Evolutionary conservation across 2,113 vertebrate species (phyloP).

Genomic region (Mormyrus iriodes): DNA sequence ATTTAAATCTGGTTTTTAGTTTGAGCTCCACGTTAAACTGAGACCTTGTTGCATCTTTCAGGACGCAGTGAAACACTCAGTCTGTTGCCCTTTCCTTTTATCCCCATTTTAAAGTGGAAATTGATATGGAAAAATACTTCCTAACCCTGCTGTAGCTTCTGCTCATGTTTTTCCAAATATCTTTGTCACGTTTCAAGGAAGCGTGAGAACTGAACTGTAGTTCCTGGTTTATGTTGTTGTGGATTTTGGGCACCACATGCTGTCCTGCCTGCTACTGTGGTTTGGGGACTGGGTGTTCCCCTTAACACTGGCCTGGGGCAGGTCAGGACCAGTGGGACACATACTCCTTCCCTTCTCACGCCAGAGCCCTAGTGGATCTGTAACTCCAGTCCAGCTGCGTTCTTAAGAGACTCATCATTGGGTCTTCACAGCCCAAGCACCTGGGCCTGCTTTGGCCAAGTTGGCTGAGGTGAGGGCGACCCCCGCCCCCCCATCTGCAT

Average conservation of each 20-base stretch:
- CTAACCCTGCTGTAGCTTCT: neutral
- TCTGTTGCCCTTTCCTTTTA: neutral
- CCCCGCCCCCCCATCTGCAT: neutral
- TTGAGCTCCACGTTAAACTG: neutral
- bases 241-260: neutral
- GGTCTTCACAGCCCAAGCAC: neutral
- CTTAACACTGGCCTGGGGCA: neutral
- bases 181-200: neutral
- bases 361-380: neutral
- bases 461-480: neutral
- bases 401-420: neutral
- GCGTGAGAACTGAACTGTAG: neutral
- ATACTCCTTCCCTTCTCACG: neutral
- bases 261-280: neutral
- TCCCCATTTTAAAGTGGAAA: neutral
- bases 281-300: neutral
- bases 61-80: neutral
- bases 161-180: neutral
- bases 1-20: neutral
- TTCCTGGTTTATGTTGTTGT: neutral
- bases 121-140: neutral
- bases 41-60: neutral
- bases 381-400: neutral
- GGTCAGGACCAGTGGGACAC: slow-evolving; percentile 1
- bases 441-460: neutral